Conservation (phyloP, 2,888 invertebrate species). For the Andrena bicolor region DNA sequence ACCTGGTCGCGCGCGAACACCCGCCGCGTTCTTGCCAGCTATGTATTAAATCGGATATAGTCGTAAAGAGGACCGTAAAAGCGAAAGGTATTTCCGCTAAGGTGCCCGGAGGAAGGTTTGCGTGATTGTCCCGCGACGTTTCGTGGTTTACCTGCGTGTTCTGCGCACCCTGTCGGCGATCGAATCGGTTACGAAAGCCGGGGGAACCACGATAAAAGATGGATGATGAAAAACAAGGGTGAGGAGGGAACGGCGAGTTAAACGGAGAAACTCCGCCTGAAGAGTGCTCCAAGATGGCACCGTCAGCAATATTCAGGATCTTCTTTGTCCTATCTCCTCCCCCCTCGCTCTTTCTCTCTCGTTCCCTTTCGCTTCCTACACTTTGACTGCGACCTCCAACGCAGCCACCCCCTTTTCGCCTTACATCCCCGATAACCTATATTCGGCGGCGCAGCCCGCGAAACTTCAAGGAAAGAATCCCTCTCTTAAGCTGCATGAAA, state of each 20-base stretch:
- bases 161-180: not conserved
- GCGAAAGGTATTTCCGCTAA: not conserved
- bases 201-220: constrained; percentile 24
- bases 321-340: constrained; percentile 60
- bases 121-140: not conserved
- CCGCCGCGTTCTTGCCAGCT: too few relatives aligned
- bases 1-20: too few relatives aligned
- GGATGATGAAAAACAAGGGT: constrained; percentile 28
- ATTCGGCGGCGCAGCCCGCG: constrained; percentile 61
- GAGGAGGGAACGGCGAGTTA: constrained; percentile 64
- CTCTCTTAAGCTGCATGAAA: constrained; percentile 43
- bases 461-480: constrained; percentile 52
- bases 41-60: constrained; percentile 13
- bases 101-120: not conserved
- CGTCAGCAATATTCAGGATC: constrained; percentile 82
- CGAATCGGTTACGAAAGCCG: constrained; percentile 4
- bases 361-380: constrained; percentile 45
- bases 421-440: constrained; percentile 75
- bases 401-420: constrained; percentile 58
- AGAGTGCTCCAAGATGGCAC: constrained; percentile 76
- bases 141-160: constrained; percentile 1
- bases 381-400: constrained; percentile 61
- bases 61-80: constrained; percentile 6
- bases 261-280: constrained; percentile 71
- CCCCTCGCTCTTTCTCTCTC: constrained; percentile 48